Conservation (phyloP, 2,113 vertebrate species). For the Otocyon megalotis region DNA sequence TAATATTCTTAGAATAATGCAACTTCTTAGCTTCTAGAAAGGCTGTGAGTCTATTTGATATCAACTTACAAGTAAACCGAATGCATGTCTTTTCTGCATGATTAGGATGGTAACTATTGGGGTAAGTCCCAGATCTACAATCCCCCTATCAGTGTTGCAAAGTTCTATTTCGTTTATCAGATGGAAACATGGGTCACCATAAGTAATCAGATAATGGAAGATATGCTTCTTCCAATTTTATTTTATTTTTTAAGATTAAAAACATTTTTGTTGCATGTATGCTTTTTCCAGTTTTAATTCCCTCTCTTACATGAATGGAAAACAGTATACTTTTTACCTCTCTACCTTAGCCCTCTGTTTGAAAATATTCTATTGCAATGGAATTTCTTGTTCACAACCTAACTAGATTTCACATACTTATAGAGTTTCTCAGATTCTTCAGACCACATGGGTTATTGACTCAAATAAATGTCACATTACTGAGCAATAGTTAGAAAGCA, state of each 20-base stretch:
- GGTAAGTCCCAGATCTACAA: slow-evolving; percentile 30
- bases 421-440: slow-evolving; percentile 42
- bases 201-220: slow-evolving; percentile 36
- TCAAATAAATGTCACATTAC: slow-evolving; percentile 21
- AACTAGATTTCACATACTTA: slow-evolving; percentile 36
- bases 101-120: slow-evolving; percentile 42
- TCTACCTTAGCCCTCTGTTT: not conserved
- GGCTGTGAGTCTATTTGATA: slow-evolving; percentile 11
- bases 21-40: not conserved
- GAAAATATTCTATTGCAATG: not conserved
- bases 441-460: not conserved
- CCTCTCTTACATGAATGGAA: not conserved
- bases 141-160: not conserved
- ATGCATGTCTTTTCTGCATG: not conserved
- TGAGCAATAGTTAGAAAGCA: not conserved
- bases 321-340: not conserved
- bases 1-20: slow-evolving; percentile 25
- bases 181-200: slow-evolving; percentile 8
- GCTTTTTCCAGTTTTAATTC: not conserved
- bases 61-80: slow-evolving; percentile 15
- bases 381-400: not conserved
- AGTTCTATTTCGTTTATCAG: slow-evolving; percentile 47
- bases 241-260: not conserved
- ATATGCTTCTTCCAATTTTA: not conserved
- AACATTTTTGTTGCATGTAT: not conserved